Conservation (phyloP, 2,113 vertebrate genomes). For the Gracilinanus agilis region DNA sequence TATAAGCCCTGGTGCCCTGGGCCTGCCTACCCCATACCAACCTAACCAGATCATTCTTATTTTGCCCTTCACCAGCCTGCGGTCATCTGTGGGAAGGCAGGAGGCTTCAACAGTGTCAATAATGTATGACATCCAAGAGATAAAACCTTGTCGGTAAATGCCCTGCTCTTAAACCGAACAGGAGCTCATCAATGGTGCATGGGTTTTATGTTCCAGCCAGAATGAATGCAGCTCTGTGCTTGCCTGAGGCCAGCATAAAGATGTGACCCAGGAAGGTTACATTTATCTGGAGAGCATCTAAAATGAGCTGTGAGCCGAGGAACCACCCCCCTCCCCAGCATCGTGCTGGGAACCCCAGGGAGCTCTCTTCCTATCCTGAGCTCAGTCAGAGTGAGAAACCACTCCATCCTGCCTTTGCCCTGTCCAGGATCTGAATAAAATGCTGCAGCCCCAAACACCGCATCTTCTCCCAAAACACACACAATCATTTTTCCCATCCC, state of each 20-base stretch:
- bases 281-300: slow-evolving; percentile 9
- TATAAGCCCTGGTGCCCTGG: neutral
- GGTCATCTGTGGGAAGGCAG: neutral
- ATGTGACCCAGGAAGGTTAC: slow-evolving; percentile 29
- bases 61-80: slow-evolving; percentile 31
- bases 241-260: slow-evolving; percentile 42
- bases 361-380: neutral
- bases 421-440: neutral
- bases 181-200: neutral
- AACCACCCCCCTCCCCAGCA: neutral
- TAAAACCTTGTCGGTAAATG: neutral
- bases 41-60: neutral
- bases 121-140: slow-evolving; percentile 31
- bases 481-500: neutral
- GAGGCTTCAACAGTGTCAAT: neutral
- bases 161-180: neutral
- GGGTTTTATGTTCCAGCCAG: slow-evolving; percentile 27
- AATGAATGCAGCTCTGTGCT: neutral
- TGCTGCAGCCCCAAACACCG: neutral
- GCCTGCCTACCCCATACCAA: neutral
- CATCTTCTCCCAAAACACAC: neutral
- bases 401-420: neutral
- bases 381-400: neutral
- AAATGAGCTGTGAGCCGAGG: slow-evolving; percentile 7
- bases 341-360: neutral